Conservation (phyloP, 2,888 invertebrate genomes). For the Homarus gammarus region DNA sequence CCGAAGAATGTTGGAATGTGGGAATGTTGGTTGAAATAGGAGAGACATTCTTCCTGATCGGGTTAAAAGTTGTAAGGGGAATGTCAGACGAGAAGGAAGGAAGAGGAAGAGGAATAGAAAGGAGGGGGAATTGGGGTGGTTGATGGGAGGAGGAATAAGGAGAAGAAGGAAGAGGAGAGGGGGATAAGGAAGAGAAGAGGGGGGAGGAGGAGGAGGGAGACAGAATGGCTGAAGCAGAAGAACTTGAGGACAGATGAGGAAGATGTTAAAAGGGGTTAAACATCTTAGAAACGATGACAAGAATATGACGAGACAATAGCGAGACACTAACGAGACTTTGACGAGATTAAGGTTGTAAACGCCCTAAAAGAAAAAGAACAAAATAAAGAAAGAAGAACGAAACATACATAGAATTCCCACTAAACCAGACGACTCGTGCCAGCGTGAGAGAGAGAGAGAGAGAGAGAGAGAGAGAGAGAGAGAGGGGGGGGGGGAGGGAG, state of each 20-base stretch:
- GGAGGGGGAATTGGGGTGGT: too few relatives aligned
- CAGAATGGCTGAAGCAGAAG: too few relatives aligned
- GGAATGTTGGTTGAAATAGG: neutral
- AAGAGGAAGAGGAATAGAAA: neutral
- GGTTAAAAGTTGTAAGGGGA: neutral
- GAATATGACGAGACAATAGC: too few relatives aligned
- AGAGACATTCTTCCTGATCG: neutral
- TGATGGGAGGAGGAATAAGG: neutral
- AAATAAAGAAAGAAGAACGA: neutral
- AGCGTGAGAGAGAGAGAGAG: neutral
- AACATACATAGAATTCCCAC: too few relatives aligned
- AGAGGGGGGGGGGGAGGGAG: neutral
- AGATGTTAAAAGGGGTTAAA: too few relatives aligned
- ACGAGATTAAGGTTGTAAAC: too few relatives aligned
- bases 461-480: neutral
- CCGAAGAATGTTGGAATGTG: neutral
- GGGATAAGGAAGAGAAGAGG: neutral
- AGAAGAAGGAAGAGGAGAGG: neutral
- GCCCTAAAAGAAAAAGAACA: neutral
- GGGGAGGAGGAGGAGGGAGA: too few relatives aligned
- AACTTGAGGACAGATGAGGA: too few relatives aligned
- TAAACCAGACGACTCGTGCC: too few relatives aligned
- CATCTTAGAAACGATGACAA: too few relatives aligned
- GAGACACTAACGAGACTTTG: too few relatives aligned
- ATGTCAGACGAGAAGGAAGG: neutral